phyloP scores from a whole-genome alignment of 2,113 vertebrate species.

The Arvicanthis niloticus region DNA sequence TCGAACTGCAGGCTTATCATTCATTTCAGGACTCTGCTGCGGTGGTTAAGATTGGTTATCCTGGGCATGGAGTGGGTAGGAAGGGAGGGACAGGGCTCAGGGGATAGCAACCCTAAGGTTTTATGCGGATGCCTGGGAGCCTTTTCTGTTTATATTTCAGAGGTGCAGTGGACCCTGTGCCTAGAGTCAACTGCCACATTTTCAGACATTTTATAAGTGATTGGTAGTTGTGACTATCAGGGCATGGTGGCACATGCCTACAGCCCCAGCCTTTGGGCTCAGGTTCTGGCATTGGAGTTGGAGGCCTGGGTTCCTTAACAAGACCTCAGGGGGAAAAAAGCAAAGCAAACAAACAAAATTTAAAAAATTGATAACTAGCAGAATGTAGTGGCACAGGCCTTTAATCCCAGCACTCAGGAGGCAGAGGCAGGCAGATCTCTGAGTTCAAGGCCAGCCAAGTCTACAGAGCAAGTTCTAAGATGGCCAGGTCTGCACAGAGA shows the following conservation, averaged over 20 bases:
- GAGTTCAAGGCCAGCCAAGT: background rate
- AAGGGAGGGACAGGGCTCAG: background rate
- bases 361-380: background rate
- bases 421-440: background rate
- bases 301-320: background rate
- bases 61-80: rapidly evolving
- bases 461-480: background rate
- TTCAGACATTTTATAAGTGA: background rate
- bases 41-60: background rate
- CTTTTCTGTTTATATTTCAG: background rate
- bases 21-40: background rate
- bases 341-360: background rate
- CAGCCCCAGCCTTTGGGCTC: background rate
- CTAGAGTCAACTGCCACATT: background rate
- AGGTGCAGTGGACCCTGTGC: background rate
- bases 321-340: background rate
- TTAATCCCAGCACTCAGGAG: background rate
- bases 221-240: background rate
- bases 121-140: background rate
- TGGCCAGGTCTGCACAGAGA: background rate
- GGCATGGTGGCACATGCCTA: no score
- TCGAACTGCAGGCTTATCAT: background rate
- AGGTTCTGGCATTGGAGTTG: background rate
- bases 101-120: rapidly evolving
- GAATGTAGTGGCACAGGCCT: background rate